phyloP scores from a whole-genome alignment of 2,797 vertebrate genomes.

The Cirrhinus mrigala region DNA sequence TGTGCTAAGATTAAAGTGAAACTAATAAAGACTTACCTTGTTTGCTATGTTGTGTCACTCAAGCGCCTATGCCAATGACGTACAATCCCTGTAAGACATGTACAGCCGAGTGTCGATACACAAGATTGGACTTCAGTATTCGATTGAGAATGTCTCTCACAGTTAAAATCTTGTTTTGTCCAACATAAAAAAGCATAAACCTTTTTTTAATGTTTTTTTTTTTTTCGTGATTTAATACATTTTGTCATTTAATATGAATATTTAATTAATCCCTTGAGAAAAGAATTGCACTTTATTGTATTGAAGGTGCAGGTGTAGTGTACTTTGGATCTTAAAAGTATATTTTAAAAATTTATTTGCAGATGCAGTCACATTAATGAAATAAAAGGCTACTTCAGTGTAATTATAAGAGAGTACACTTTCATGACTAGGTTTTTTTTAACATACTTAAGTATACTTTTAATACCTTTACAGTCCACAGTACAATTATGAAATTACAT shows the following conservation, averaged over 20 bases:
- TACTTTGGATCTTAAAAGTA: neutral
- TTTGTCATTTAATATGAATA: neutral
- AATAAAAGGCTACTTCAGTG: neutral
- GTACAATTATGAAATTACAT: neutral
- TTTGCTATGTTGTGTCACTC: conserved; percentile 40
- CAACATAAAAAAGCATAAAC: too few species aligned
- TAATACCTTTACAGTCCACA: neutral
- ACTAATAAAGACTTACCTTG: conserved; percentile 55
- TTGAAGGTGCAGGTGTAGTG: neutral
- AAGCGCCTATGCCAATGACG: conserved; percentile 34
- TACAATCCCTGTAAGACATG: conserved; percentile 31
- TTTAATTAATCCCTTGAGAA: neutral
- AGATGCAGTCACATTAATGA: neutral
- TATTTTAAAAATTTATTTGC: neutral
- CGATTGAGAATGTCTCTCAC: conserved; percentile 33
- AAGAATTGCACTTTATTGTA: too few species aligned
- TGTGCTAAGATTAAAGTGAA: neutral
- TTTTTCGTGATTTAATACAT: neutral
- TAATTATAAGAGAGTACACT: neutral
- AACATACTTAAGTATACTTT: neutral
- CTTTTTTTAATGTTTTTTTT: neutral
- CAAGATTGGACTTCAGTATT: neutral
- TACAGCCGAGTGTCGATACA: conserved; percentile 9
- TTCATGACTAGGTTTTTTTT: neutral
- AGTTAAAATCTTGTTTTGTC: too few species aligned